These are phyloP conservation scores for Myotis myotis DNA, from an alignment of 2,797 vertebrate species.

Conservation along the genomic window DNA sequence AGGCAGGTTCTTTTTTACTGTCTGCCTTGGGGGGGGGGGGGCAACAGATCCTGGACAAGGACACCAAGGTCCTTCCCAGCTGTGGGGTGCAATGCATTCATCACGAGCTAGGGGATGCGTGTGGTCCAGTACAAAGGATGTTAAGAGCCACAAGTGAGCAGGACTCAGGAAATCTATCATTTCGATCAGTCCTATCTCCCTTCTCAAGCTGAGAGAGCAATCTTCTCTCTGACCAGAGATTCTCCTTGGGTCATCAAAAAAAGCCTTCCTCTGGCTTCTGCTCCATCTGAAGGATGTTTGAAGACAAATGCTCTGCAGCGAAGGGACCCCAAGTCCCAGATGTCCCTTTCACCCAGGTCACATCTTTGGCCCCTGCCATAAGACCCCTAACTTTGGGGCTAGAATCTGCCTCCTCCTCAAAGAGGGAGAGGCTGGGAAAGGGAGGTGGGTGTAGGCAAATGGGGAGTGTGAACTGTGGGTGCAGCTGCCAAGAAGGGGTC, in stretches of 20 bases:
- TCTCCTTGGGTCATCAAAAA: background rate
- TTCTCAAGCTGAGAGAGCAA: background rate
- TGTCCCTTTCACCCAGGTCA: background rate
- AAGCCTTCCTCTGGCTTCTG: background rate
- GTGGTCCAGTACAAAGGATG: background rate
- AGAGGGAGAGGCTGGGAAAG: background rate
- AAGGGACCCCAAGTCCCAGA: background rate
- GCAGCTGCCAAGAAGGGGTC: background rate
- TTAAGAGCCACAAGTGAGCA: background rate
- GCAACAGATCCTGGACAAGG: conserved; percentile 3
- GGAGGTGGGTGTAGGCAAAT: background rate
- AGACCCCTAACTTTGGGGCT: background rate
- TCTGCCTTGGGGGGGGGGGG: background rate
- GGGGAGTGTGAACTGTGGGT: background rate
- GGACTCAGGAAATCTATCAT: background rate
- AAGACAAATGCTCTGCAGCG: background rate
- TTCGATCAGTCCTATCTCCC: background rate
- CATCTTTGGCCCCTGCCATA: background rate
- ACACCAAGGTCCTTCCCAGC: background rate
- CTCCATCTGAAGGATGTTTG: background rate
- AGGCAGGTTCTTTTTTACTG: background rate
- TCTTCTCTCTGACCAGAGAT: background rate
- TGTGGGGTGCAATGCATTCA: background rate
- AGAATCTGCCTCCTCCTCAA: background rate
- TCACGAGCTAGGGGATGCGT: background rate